phyloP scores from a whole-genome alignment of 2,888 invertebrate genomes.

The Eupithecia pulchellata region DNA sequence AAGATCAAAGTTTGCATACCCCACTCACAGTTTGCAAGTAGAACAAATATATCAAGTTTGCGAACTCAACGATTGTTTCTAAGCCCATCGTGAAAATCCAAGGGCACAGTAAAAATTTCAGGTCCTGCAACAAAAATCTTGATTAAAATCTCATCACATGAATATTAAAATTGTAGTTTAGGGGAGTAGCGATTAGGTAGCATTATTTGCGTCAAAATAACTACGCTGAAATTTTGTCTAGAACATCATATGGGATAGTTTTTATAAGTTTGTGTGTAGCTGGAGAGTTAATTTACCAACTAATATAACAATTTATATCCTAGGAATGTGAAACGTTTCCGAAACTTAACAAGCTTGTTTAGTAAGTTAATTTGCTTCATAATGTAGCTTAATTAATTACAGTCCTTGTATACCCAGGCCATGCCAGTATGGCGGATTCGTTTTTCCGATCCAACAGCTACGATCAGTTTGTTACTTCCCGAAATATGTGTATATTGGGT shows the following conservation, averaged over 20 bases:
- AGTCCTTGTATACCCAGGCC: not conserved
- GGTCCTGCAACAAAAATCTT: constrained; percentile 85
- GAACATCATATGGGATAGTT: not conserved
- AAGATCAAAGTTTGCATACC: constrained; percentile 27
- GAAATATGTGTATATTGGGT: not conserved
- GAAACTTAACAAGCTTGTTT: not conserved
- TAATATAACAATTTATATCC: not conserved
- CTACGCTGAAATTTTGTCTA: not conserved
- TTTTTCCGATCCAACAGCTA: not conserved
- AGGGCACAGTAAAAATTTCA: constrained; percentile 88
- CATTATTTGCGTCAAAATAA: not conserved
- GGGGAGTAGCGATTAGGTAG: too few relatives aligned
- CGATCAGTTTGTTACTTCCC: not conserved
- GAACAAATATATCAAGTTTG: constrained; percentile 88
- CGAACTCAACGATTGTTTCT: constrained; percentile 88
- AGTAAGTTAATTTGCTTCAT: not conserved
- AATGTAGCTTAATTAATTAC: not conserved
- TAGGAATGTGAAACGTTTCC: not conserved
- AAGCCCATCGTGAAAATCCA: constrained; percentile 89
- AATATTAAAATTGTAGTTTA: not conserved
- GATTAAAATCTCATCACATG: not conserved
- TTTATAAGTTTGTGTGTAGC: not conserved
- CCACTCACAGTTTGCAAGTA: constrained; percentile 87
- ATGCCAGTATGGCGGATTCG: not conserved
- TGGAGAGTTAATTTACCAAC: not conserved